Evolutionary conservation across 92 coral and sea anemone genomes (phyloP).

Genomic region (Anthopleura xanthogrammica): DNA sequence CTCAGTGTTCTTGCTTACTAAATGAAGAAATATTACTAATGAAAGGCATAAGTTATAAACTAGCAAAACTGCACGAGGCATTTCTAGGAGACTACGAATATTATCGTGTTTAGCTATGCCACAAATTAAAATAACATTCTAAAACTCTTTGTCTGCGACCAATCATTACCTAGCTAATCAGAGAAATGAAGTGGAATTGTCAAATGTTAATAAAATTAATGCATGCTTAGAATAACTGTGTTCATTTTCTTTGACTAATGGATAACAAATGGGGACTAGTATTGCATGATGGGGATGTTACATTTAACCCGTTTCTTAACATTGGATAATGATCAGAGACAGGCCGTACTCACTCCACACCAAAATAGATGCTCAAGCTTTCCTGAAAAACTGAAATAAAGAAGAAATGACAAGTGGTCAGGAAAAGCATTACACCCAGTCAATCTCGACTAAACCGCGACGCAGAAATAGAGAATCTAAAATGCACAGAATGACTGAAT

Average conservation of each 20-base stretch:
- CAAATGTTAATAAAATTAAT: conserved; percentile 8
- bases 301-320: background rate
- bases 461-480: no score
- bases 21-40: background rate
- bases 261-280: background rate
- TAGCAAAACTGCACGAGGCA: no score
- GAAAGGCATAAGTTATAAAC: background rate
- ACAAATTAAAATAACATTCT: background rate
- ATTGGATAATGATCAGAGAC: background rate
- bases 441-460: no score
- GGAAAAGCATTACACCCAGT: no score
- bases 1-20: background rate
- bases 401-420: no score
- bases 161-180: conserved; percentile 1
- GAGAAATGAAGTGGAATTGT: background rate
- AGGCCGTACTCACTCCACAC: background rate
- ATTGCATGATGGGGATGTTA: background rate
- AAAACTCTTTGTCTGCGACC: background rate
- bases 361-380: no score
- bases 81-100: background rate
- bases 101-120: background rate
- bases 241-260: background rate
- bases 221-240: background rate
- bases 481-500: no score
- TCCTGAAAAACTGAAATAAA: no score